Evolutionary conservation across 2,888 invertebrate species (phyloP).

Genomic region (Thelaira solivaga): DNA sequence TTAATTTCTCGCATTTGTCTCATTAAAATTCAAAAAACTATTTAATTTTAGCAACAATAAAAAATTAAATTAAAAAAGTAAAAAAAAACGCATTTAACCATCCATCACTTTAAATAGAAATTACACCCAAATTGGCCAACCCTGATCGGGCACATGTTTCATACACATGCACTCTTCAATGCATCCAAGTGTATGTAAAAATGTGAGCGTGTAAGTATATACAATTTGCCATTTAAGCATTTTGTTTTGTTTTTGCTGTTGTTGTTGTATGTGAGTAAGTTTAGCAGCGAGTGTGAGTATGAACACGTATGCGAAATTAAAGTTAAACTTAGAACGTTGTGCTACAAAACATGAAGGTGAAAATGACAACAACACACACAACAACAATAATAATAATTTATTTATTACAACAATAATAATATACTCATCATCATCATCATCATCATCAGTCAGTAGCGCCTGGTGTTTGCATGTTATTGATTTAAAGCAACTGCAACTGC

Average conservation of each 20-base stretch:
- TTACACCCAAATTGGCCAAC: constrained; percentile 34
- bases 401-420: neutral
- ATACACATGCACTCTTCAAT: constrained; percentile 20
- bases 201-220: neutral
- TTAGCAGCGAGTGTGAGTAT: constrained; percentile 6
- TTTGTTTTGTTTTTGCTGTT: neutral
- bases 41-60: constrained; percentile 24
- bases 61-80: too few relatives aligned
- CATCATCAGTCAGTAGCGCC: neutral
- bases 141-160: constrained; percentile 23
- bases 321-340: constrained; percentile 56
- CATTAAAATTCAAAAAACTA: constrained; percentile 31
- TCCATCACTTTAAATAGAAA: constrained; percentile 27
- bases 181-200: constrained; percentile 4
- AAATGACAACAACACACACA: neutral
- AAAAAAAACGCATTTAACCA: constrained; percentile 1
- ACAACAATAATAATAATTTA: neutral
- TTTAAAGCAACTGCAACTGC: constrained; percentile 26
- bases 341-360: constrained; percentile 56
- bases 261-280: neutral
- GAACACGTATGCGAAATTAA: constrained; percentile 35
- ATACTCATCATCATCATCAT: neutral
- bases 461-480: constrained; percentile 44
- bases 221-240: constrained; percentile 1
- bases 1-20: neutral